Evolutionary conservation across 2,113 vertebrate genomes (phyloP).

Genomic region (Alligator sinensis): DNA sequence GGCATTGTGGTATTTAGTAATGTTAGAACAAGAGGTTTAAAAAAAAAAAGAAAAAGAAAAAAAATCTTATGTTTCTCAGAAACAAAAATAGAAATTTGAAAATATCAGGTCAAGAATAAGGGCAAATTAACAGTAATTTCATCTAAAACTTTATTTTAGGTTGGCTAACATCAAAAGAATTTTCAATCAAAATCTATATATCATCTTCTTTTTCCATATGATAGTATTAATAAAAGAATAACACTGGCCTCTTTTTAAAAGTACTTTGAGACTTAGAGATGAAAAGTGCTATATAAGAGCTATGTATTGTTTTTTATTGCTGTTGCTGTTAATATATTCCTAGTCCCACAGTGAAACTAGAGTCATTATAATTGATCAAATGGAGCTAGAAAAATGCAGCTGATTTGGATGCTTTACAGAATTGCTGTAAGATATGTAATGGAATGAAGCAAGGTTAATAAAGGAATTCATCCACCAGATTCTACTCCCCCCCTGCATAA

Average conservation of each 20-base stretch:
- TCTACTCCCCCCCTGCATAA: background rate
- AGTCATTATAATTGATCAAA: background rate
- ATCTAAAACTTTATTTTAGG: background rate
- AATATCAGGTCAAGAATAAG: background rate
- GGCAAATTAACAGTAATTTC: background rate
- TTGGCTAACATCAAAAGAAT: background rate
- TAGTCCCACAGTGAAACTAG: background rate
- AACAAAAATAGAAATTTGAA: background rate
- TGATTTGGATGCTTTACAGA: background rate
- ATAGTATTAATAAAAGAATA: background rate
- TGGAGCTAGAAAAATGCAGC: background rate
- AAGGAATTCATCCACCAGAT: background rate
- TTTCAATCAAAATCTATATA: accelerated
- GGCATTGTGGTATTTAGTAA: background rate
- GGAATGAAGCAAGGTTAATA: background rate
- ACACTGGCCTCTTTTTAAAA: background rate
- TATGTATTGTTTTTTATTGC: background rate
- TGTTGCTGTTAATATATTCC: background rate
- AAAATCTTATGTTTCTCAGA: background rate
- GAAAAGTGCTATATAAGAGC: background rate
- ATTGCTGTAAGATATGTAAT: background rate
- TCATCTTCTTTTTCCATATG: background rate
- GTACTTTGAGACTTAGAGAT: background rate
- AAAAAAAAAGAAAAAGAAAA: too few species aligned
- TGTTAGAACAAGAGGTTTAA: background rate